A percentile compares a stretch with the other conserved stretches of the same genome.
Evolutionary conservation across 2,113 vertebrate species (phyloP).

Genomic region (Eubucco bourcierii): DNA sequence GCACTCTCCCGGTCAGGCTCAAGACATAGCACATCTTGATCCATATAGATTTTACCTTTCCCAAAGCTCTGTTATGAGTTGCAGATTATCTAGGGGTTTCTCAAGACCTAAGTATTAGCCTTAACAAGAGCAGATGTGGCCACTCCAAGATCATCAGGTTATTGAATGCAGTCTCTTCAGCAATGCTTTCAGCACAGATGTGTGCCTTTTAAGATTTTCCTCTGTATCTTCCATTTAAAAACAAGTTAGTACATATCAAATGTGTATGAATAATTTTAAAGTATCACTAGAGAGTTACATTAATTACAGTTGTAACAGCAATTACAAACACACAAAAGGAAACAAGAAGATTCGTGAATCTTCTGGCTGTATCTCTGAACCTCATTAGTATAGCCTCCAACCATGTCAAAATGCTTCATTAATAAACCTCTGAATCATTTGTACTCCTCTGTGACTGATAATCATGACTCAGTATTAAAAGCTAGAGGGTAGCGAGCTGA

Average conservation of each 20-base stretch:
- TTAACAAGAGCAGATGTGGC: not conserved
- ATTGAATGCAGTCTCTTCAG: not conserved
- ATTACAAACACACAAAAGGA: conserved; percentile 44
- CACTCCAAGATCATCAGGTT: accelerated
- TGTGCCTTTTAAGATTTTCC: not conserved
- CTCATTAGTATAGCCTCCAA: conserved; percentile 34
- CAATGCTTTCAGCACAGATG: not conserved
- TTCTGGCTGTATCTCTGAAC: not conserved
- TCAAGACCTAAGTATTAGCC: not conserved
- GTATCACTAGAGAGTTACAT: conserved; percentile 21
- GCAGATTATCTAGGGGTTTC: not conserved
- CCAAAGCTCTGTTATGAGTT: not conserved
- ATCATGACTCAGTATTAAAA: conserved; percentile 42
- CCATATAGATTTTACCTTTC: not conserved
- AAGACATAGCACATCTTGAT: not conserved
- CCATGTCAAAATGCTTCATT: conserved; percentile 36
- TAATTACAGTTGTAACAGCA: not conserved
- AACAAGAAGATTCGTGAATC: conserved; percentile 36
- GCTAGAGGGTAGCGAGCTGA: not conserved
- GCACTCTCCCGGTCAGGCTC: not conserved
- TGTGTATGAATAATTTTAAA: conserved; percentile 37
- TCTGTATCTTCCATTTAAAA: not conserved
- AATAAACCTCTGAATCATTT: conserved; percentile 63
- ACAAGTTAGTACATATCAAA: conserved; percentile 4
- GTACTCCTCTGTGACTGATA: conserved; percentile 59